Evolutionary conservation across 1,140 invertebrate genomes (phyloP).

Genomic region (Psix sp.): DNA sequence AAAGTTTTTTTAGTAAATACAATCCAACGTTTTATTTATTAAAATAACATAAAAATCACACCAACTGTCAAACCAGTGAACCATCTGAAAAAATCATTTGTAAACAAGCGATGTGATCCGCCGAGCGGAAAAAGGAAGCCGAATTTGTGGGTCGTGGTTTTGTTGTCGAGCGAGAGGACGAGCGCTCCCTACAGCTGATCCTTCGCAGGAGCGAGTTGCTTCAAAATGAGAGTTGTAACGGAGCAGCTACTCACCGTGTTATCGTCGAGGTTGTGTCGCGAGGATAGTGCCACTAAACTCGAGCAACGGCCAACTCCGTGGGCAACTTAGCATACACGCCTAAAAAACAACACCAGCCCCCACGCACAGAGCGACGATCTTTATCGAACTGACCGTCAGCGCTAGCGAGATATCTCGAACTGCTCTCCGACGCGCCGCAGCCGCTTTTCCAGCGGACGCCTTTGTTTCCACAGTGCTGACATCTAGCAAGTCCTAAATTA

Average conservation of each 20-base stretch:
- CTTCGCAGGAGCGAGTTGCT: slow-evolving; percentile 1
- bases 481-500: no score
- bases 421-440: slow-evolving; percentile 14
- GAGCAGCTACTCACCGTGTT: slow-evolving; percentile 1
- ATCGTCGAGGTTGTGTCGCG: background rate
- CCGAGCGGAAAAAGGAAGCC: no score
- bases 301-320: slow-evolving; percentile 7
- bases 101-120: no score
- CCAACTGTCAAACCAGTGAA: no score
- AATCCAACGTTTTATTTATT: no score
- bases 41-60: no score
- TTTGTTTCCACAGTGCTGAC: slow-evolving; percentile 4
- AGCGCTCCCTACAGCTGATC: slow-evolving; percentile 18
- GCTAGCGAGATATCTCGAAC: slow-evolving; percentile 42
- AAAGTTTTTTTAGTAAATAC: no score
- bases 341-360: slow-evolving; percentile 44
- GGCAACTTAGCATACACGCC: slow-evolving; percentile 34
- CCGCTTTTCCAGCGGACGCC: slow-evolving; percentile 6
- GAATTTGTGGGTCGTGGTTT: slow-evolving; percentile 17
- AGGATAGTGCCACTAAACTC: slow-evolving; percentile 1
- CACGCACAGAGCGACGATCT: slow-evolving; percentile 53
- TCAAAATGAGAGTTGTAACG: background rate
- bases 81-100: no score
- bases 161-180: background rate
- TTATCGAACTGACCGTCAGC: slow-evolving; percentile 66